A percentile compares a stretch with the other conserved stretches of the same genome.
Conservation (phyloP, 2,888 invertebrate genomes). For the Coronaproctus castanopsis region DNA sequence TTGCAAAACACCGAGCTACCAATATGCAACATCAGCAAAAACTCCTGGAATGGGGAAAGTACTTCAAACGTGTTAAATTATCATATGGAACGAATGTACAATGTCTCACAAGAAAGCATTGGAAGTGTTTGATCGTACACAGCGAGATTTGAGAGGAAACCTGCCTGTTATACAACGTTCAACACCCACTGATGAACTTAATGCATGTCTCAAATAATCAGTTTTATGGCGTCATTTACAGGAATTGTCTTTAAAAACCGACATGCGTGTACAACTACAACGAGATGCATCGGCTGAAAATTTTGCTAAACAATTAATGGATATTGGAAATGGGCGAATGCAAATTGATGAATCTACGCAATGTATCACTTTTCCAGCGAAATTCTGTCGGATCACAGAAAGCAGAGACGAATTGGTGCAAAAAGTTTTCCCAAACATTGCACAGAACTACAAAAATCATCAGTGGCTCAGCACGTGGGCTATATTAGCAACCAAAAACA, state of each 20-base stretch:
- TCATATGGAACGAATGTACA: too few species aligned
- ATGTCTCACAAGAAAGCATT: too few species aligned
- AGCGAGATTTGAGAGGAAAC: too few species aligned
- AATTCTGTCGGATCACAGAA: constrained; percentile 16
- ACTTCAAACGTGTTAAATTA: too few species aligned
- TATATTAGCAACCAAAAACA: constrained; percentile 24
- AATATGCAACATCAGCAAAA: too few species aligned
- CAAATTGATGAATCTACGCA: not conserved
- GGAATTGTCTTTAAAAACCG: constrained; percentile 2
- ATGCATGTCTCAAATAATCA: constrained; percentile 8
- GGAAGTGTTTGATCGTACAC: too few species aligned
- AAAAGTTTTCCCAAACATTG: constrained; percentile 6
- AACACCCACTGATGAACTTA: constrained; percentile 1
- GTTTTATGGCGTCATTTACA: constrained; percentile 5
- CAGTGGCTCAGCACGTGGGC: constrained; percentile 19
- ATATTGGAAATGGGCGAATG: constrained; percentile 1
- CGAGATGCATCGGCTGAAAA: constrained; percentile 1
- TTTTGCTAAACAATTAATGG: constrained; percentile 2
- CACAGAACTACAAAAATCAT: constrained; percentile 12
- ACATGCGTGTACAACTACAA: constrained; percentile 7
- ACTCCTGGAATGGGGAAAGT: too few species aligned
- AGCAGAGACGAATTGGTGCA: constrained; percentile 15
- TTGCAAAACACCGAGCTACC: too few species aligned
- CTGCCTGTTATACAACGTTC: too few species aligned
- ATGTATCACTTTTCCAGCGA: constrained; percentile 5